Conservation (phyloP, 2,797 vertebrate species). For the Cebuella pygmaea region DNA sequence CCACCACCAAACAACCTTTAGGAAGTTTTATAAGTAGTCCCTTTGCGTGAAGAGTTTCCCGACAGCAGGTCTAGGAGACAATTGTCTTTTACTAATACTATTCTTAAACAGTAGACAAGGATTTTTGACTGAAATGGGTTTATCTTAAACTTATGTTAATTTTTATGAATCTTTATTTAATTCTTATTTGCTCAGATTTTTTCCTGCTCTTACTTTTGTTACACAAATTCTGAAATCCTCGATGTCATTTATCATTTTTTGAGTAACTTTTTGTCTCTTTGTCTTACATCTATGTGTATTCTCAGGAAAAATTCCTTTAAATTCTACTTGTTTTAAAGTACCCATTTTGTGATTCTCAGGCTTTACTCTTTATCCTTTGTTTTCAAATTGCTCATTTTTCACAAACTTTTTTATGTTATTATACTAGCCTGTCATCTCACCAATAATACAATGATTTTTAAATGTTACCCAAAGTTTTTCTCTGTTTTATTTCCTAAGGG, state of each 20-base stretch:
- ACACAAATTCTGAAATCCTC: not conserved
- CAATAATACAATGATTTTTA: not conserved
- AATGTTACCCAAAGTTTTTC: not conserved
- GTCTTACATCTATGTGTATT: not conserved
- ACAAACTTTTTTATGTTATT: not conserved
- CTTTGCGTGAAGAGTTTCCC: not conserved
- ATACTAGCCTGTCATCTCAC: not conserved
- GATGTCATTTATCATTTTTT: not conserved
- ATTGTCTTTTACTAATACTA: not conserved
- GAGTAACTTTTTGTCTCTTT: not conserved
- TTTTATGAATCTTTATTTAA: not conserved
- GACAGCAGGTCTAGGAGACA: not conserved
- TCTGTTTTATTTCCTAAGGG: not conserved
- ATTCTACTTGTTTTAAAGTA: not conserved
- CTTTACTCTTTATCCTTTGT: not conserved
- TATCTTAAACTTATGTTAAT: not conserved
- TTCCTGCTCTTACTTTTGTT: not conserved
- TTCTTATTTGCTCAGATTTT: not conserved
- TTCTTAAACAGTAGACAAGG: not conserved
- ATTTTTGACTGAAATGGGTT: conserved; percentile 2
- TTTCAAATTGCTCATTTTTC: not conserved
- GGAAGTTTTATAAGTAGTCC: not conserved
- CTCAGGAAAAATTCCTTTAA: conserved; percentile 21
- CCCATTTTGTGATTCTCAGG: not conserved
- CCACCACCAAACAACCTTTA: not conserved